Evolutionary conservation across 2,113 vertebrate genomes (phyloP).

Genomic region (Charadrius vociferus): DNA sequence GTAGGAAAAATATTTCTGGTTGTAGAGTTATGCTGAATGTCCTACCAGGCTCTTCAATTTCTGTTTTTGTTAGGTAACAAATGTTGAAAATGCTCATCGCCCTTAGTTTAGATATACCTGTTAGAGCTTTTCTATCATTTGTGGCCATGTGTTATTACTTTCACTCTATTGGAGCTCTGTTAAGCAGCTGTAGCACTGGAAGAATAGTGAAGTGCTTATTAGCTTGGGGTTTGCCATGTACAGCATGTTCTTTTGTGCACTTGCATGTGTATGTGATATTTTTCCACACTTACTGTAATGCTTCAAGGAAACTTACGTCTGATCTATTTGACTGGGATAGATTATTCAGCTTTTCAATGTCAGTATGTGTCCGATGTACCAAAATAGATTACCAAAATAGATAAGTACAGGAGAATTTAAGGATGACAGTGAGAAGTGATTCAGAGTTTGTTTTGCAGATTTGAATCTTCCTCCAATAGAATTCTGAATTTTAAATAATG

Average conservation of each 20-base stretch:
- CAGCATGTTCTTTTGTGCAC: not conserved
- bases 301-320: not conserved
- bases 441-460: not conserved
- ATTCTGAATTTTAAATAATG: not conserved
- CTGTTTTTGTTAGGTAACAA: not conserved
- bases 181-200: not conserved
- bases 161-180: not conserved
- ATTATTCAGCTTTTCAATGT: not conserved
- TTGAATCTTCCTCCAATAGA: not conserved
- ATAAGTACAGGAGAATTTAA: not conserved
- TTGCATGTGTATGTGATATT: not conserved
- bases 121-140: not conserved
- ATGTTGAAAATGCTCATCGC: not conserved
- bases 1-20: not conserved
- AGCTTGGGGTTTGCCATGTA: not conserved
- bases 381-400: not conserved
- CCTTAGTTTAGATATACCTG: not conserved
- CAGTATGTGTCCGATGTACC: not conserved
- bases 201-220: not conserved
- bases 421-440: not conserved
- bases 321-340: not conserved
- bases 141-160: not conserved
- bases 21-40: not conserved
- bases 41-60: not conserved
- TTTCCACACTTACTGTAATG: not conserved